Conservation (phyloP, 2,113 vertebrate genomes). For the Acrocephalus arundinaceus region DNA sequence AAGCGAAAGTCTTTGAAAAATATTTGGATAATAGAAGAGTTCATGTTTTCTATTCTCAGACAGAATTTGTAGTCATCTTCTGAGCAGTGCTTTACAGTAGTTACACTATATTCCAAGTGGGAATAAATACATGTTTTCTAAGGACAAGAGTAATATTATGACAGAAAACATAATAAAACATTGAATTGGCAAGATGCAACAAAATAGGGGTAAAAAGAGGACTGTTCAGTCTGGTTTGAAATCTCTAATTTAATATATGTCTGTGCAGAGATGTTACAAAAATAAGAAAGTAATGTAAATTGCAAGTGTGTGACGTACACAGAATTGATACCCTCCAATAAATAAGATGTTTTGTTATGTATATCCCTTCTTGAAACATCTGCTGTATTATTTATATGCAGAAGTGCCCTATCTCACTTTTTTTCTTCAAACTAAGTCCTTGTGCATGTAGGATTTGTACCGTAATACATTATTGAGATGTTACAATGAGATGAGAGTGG, state of each 20-base stretch:
- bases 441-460: background rate
- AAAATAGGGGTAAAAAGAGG: conserved; percentile 68
- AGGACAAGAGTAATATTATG: conserved; percentile 75
- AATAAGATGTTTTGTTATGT: background rate
- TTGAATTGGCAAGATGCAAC: conserved; percentile 63
- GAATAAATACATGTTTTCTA: conserved; percentile 72
- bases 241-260: conserved; percentile 57
- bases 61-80: conserved; percentile 52
- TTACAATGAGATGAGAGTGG: background rate
- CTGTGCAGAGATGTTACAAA: background rate
- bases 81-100: conserved; percentile 68
- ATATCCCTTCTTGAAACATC: background rate
- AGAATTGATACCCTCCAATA: background rate
- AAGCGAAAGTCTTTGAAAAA: conserved; percentile 58
- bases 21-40: conserved; percentile 69
- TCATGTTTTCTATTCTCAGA: conserved; percentile 69
- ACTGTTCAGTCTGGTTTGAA: conserved; percentile 65
- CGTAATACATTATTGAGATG: background rate
- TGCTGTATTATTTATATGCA: background rate
- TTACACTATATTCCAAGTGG: conserved; percentile 64
- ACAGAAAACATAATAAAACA: conserved; percentile 76
- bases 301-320: background rate
- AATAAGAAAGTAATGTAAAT: conserved; percentile 44
- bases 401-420: background rate
- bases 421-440: background rate